Conservation (phyloP, 2,113 vertebrate genomes). For the Lepus americanus region DNA sequence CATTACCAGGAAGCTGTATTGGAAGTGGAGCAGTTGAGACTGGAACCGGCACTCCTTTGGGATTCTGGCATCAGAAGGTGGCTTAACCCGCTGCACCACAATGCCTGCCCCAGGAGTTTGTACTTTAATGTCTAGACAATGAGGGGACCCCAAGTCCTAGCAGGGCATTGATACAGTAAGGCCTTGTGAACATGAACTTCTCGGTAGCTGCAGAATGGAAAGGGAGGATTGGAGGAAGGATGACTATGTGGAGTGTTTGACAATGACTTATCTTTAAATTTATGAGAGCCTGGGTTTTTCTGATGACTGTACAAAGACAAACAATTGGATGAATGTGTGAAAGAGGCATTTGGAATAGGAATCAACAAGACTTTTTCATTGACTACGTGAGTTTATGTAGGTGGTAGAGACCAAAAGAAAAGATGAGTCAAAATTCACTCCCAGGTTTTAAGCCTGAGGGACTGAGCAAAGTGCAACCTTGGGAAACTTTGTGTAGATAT, state of each 20-base stretch:
- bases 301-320: not conserved
- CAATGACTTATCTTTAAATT: not conserved
- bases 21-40: too few relatives aligned
- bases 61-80: too few relatives aligned
- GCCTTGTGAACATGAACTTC: not conserved
- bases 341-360: slow-evolving; percentile 30
- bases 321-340: not conserved
- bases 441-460: not conserved
- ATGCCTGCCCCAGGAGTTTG: not conserved
- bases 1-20: too few relatives aligned
- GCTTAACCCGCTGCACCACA: too few relatives aligned
- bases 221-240: not conserved
- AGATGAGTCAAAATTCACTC: slow-evolving; percentile 22
- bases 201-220: not conserved
- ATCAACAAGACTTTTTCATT: not conserved
- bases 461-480: slow-evolving; percentile 13
- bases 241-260: not conserved
- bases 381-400: not conserved
- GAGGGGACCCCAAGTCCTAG: not conserved
- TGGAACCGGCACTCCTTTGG: too few relatives aligned
- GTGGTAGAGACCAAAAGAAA: slow-evolving; percentile 9
- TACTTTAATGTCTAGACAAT: not conserved
- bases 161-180: too few relatives aligned
- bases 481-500: not conserved
- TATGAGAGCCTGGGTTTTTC: not conserved